These are phyloP conservation scores for Argyra leucocephala DNA, from an alignment of 2,888 invertebrate genomes.

Conservation along the genomic window DNA sequence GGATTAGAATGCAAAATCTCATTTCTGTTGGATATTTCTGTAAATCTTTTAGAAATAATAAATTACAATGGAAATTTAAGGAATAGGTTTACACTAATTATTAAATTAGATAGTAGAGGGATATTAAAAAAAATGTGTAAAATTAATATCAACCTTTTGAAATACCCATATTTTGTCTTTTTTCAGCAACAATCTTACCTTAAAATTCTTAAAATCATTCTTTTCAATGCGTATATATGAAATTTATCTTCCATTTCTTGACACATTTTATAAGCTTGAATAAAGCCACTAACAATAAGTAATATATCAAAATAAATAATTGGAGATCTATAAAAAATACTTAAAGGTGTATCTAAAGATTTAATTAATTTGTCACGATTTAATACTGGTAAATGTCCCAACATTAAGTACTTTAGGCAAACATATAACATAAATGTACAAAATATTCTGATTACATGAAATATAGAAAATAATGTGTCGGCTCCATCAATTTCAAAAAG, in stretches of 20 bases:
- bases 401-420: constrained; percentile 57
- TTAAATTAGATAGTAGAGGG: too few species aligned
- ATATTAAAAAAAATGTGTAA: too few species aligned
- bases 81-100: too few species aligned
- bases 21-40: too few species aligned
- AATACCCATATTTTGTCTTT: too few species aligned
- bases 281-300: constrained; percentile 55
- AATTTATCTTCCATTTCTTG: constrained; percentile 47
- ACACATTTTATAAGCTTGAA: constrained; percentile 54
- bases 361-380: constrained; percentile 46
- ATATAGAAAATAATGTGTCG: constrained; percentile 52
- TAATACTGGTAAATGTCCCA: constrained; percentile 53
- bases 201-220: constrained; percentile 51
- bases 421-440: constrained; percentile 54
- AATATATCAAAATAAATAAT: constrained; percentile 60
- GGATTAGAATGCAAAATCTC: too few species aligned
- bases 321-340: constrained; percentile 53
- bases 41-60: too few species aligned
- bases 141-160: too few species aligned
- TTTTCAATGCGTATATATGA: constrained; percentile 50
- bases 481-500: constrained; percentile 47
- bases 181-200: constrained; percentile 42
- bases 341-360: constrained; percentile 50
- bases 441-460: constrained; percentile 61
- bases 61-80: too few species aligned